A percentile compares a stretch with the other conserved stretches of the same genome.
These are phyloP conservation scores for Dryoscopus gambensis DNA, from an alignment of 2,113 vertebrate genomes.

Conservation along the genomic window DNA sequence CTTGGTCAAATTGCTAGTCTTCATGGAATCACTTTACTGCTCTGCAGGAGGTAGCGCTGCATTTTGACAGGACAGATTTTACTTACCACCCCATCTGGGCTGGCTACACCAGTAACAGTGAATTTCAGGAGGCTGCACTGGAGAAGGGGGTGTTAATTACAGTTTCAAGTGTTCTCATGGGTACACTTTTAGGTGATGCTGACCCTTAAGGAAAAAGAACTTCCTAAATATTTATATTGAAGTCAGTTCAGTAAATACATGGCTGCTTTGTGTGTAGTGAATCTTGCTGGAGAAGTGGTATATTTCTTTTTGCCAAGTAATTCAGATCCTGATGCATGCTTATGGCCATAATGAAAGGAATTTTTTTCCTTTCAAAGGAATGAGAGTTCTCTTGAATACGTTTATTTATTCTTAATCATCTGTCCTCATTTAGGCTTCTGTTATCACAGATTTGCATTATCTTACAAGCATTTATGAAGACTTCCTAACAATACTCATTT, in stretches of 20 bases:
- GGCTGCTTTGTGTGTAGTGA: neutral
- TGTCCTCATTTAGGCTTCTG: neutral
- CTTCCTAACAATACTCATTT: neutral
- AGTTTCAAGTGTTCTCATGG: neutral
- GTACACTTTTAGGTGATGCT: neutral
- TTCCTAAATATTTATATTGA: neutral
- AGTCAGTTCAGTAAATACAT: neutral
- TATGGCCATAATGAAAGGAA: neutral
- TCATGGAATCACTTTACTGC: neutral
- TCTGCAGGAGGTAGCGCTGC: neutral
- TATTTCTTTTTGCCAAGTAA: neutral
- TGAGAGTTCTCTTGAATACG: accelerated
- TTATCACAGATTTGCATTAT: neutral
- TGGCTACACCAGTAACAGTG: neutral
- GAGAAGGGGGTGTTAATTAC: neutral
- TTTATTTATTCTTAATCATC: neutral
- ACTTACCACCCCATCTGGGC: neutral
- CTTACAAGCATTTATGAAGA: neutral
- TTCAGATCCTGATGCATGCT: neutral
- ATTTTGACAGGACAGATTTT: neutral
- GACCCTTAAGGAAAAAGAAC: neutral
- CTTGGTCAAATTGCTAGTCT: neutral
- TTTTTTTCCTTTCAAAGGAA: neutral
- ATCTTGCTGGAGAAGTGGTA: neutral
- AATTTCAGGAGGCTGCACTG: neutral